phyloP scores from a whole-genome alignment of 1,140 invertebrate species.

The Procambarus clarkii region DNA sequence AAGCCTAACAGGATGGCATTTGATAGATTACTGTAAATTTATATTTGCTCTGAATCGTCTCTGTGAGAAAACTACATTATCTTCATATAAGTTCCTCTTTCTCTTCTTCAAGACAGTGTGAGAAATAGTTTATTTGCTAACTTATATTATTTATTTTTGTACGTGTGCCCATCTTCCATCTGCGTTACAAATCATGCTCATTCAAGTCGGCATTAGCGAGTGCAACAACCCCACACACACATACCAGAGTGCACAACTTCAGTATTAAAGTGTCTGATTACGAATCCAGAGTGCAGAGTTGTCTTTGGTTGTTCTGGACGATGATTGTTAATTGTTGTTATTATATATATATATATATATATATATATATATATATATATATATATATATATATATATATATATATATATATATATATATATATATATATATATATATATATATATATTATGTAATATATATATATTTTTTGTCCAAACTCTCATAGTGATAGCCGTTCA shows the following conservation, averaged over 20 bases:
- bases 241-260: slow-evolving; percentile 14
- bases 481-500: no score
- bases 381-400: no score
- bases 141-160: slow-evolving; percentile 54
- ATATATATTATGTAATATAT: no score
- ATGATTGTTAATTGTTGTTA: no score
- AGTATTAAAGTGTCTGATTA: slow-evolving; percentile 32
- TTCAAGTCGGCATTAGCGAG: slow-evolving; percentile 36
- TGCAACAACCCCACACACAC: background rate
- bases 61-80: background rate
- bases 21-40: background rate
- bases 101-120: slow-evolving; percentile 20
- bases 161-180: slow-evolving; percentile 54
- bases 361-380: no score
- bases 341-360: no score
- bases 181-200: slow-evolving; percentile 11
- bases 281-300: background rate
- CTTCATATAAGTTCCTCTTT: background rate
- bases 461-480: no score
- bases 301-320: no score
- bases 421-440: no score
- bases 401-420: no score
- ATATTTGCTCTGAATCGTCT: background rate
- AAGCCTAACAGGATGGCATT: background rate
- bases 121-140: slow-evolving; percentile 40